Base-by-base conservation (phyloP, 2,888 invertebrate species). In the Mactromeris polynyma region DNA sequence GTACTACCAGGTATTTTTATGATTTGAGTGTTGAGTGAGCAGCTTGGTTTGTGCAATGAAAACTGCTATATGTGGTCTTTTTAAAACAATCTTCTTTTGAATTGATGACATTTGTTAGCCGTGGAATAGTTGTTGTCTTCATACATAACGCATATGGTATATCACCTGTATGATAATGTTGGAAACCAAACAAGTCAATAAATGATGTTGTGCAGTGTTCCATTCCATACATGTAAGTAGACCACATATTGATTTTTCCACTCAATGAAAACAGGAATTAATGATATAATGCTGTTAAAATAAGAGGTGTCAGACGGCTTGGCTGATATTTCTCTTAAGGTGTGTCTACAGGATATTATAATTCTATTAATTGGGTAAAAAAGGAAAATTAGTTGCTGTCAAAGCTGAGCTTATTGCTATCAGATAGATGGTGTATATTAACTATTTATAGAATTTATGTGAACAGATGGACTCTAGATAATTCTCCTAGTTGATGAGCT, bases 261-360 rank as follows among this genome's bases (percentile, higher is more conserved):
- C 51, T 38, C 54, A 11, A 58, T 82, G 86, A 86, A 86, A 86
- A 86, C 86, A 82, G 82, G 78, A 78, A 86, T 82, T 82, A 86
- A 86, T 83, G 82, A 82, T 46, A 73, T 86, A 83, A 86, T 82
- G 64, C 78, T 64, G 42, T 73, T 42, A 83, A 83, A 42, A 40
- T 2, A 6, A 40, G 40, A 46, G 40, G 11, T 79, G 79, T 42
- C 42, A 46, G n/a, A 26, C 33, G 9, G 73, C 73, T 33, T 73
- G 17, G 73, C 36, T 33, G 73, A 73, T 73, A 19, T 9, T 33
- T 36, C 36, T 73, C n/a, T 14, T 73, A 73, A 73, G 73, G 73
- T 73, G 36, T 73, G 36, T 64, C 58, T 31, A 36, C 73, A 73
- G 19, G 36, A 14, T 21, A n/a, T 36, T 7, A 31, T 42, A 81